phyloP scores from a whole-genome alignment of 2,888 invertebrate genomes.

The Priocnemis perturbator region DNA sequence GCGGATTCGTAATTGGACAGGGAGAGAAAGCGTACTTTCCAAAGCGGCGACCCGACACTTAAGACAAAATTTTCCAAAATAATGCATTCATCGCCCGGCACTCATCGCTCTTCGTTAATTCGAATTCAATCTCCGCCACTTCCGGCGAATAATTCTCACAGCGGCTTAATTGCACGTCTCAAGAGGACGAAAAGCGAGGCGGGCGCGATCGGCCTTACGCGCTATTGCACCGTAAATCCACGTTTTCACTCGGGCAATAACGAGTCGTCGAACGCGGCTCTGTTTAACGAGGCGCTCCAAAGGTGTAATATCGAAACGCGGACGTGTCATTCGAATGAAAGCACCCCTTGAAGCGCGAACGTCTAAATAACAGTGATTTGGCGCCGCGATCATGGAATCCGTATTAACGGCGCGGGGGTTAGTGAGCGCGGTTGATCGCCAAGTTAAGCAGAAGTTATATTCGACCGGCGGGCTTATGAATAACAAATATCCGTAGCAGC shows the following conservation, averaged over 20 bases:
- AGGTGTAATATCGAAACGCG: too few species aligned
- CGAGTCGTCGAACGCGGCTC: too few species aligned
- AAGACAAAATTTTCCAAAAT: conserved; percentile 51
- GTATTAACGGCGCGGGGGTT: conserved; percentile 24
- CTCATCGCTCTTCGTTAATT: conserved; percentile 22
- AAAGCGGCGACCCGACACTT: conserved; percentile 44
- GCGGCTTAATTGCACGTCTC: too few species aligned
- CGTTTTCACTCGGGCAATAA: too few species aligned
- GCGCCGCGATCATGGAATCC: too few species aligned
- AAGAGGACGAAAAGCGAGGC: too few species aligned
- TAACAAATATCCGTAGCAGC: conserved; percentile 44
- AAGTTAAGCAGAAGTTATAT: conserved; percentile 40
- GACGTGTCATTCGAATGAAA: too few species aligned
- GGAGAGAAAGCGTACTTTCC: conserved; percentile 64
- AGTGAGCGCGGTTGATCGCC: conserved; percentile 39
- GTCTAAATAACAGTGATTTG: too few species aligned
- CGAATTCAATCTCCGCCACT: conserved; percentile 7
- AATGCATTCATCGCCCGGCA: conserved; percentile 38
- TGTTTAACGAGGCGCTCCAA: too few species aligned
- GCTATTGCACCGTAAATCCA: too few species aligned
- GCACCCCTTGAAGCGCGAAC: too few species aligned
- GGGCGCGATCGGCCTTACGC: too few species aligned
- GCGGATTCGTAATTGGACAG: conserved; percentile 66
- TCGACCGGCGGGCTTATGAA: conserved; percentile 44
- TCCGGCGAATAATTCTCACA: conserved; percentile 8